Conservation (phyloP, 2,113 vertebrate genomes). For the Myotis davidii region DNA sequence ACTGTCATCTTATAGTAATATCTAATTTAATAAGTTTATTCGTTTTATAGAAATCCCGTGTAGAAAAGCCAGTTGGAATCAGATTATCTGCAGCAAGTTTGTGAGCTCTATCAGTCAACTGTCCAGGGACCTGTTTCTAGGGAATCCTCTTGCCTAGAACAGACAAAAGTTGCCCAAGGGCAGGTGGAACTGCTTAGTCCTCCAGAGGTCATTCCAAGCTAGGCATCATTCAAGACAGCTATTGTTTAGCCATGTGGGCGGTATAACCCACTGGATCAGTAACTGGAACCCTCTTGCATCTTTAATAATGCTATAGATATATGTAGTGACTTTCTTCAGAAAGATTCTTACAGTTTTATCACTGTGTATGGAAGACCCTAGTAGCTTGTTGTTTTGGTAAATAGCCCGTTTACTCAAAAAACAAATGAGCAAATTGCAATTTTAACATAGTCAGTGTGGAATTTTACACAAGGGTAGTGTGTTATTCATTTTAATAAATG, state of each 20-base stretch:
- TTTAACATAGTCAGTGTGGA: not conserved
- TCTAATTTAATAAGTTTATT: not conserved
- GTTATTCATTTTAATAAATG: not conserved
- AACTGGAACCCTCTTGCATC: not conserved
- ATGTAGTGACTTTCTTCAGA: not conserved
- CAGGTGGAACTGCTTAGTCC: not conserved
- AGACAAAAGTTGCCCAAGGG: not conserved
- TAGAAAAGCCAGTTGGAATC: not conserved
- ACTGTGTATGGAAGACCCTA: not conserved
- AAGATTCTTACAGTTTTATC: not conserved
- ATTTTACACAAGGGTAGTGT: not conserved
- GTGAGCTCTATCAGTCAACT: not conserved
- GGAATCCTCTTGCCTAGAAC: not conserved
- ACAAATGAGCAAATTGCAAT: not conserved
- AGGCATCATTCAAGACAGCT: not conserved
- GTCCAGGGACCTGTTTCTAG: not conserved
- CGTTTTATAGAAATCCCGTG: not conserved
- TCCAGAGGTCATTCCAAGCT: not conserved
- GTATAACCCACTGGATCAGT: not conserved
- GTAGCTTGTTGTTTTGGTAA: constrained; percentile 23
- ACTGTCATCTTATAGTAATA: not conserved
- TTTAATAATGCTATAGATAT: not conserved
- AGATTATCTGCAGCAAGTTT: not conserved
- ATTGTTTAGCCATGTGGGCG: not conserved
- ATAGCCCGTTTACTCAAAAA: not conserved